Conservation (phyloP, 2,797 vertebrate species). For the Scolopax rusticola region DNA sequence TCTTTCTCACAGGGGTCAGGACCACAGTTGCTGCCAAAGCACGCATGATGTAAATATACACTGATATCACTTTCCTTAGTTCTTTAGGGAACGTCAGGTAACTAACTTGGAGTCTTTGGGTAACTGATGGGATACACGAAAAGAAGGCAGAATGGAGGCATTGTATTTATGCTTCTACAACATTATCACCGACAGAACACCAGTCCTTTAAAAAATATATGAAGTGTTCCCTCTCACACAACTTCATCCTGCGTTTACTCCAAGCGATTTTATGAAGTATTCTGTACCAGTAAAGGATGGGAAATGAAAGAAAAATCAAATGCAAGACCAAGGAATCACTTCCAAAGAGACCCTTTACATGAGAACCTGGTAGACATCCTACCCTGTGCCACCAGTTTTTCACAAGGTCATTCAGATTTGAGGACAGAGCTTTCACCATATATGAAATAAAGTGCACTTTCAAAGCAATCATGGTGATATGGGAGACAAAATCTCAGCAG, state of each 20-base stretch:
- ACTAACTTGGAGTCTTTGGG: neutral
- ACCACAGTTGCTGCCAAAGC: neutral
- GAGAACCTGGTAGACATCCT: neutral
- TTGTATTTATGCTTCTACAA: neutral
- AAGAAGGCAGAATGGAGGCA: neutral
- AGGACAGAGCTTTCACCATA: neutral
- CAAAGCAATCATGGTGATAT: fast-evolving
- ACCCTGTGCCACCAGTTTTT: neutral
- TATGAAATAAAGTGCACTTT: neutral
- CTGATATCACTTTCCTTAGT: neutral
- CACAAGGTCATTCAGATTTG: neutral
- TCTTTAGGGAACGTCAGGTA: neutral
- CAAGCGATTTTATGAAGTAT: neutral
- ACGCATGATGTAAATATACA: neutral
- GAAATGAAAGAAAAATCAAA: neutral
- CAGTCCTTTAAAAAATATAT: neutral
- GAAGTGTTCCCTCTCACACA: neutral
- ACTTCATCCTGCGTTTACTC: neutral
- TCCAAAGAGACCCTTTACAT: neutral
- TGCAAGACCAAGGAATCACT: neutral
- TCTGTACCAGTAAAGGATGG: neutral
- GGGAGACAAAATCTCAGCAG: neutral
- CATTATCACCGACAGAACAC: neutral
- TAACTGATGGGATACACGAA: neutral
- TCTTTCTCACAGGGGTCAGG: neutral